phyloP scores from a whole-genome alignment of 2,797 vertebrate species.

The Borostomias antarcticus region DNA sequence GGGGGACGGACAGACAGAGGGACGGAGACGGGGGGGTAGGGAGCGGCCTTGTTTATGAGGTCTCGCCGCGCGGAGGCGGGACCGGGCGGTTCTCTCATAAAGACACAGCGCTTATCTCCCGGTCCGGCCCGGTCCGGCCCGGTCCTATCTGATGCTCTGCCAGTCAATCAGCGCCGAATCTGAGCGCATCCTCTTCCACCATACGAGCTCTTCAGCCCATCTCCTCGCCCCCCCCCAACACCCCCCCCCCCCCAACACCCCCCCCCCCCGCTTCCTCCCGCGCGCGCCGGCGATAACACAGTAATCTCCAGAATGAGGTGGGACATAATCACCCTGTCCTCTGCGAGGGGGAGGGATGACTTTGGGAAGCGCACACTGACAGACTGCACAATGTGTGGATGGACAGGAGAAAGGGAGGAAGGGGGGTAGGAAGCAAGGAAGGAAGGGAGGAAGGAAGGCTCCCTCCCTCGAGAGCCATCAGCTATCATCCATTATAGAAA shows the following conservation, averaged over 20 bases:
- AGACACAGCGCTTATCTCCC: slow-evolving; percentile 70
- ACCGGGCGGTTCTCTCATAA: slow-evolving; percentile 66
- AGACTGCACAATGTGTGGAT: too few relatives aligned
- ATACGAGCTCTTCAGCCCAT: slow-evolving; percentile 23
- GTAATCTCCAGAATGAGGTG: slow-evolving; percentile 67
- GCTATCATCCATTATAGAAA: slow-evolving; percentile 76
- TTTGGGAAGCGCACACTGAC: too few relatives aligned
- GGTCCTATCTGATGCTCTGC: slow-evolving; percentile 72
- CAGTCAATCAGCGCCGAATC: slow-evolving; percentile 61
- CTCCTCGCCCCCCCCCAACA: too few relatives aligned
- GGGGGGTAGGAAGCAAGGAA: neutral
- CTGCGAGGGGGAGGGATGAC: slow-evolving; percentile 60
- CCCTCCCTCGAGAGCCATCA: slow-evolving; percentile 63
- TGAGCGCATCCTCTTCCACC: slow-evolving; percentile 22
- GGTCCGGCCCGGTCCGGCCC: slow-evolving; percentile 66
- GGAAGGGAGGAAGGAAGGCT: neutral
- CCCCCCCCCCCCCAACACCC: slow-evolving; percentile 34
- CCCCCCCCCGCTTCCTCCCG: slow-evolving; percentile 45
- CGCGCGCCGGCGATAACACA: slow-evolving; percentile 70
- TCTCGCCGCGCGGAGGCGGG: neutral
- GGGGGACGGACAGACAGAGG: neutral
- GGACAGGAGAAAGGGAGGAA: neutral
- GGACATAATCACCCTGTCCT: slow-evolving; percentile 72
- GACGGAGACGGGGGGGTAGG: neutral
- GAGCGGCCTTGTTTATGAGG: neutral